Evolutionary conservation across 2,797 vertebrate species (phyloP).

Genomic region (Agapornis canus): DNA sequence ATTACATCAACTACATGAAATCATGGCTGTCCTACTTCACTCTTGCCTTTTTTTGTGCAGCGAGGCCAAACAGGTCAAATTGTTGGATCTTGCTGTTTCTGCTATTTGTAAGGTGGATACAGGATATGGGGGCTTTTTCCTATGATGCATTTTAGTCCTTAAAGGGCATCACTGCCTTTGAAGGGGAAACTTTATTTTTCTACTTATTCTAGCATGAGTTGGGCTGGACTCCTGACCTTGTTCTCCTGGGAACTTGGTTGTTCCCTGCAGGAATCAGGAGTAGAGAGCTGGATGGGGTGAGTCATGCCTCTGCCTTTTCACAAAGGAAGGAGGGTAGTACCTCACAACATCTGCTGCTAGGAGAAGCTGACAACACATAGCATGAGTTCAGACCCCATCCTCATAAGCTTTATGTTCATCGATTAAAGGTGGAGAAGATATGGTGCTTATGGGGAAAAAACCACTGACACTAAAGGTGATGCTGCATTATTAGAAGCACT

Average conservation of each 20-base stretch:
- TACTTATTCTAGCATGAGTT: not conserved
- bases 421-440: not conserved
- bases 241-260: not conserved
- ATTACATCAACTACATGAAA: not conserved
- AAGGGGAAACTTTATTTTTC: not conserved
- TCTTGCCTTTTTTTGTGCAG: not conserved
- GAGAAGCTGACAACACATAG: not conserved
- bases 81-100: not conserved
- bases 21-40: accelerated
- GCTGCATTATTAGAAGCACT: not conserved
- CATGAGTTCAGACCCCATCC: not conserved
- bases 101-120: not conserved
- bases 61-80: not conserved
- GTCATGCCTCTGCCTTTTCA: not conserved
- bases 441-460: not conserved
- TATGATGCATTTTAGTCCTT: not conserved
- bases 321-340: not conserved
- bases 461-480: not conserved
- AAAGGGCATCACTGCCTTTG: not conserved
- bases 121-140: not conserved
- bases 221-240: not conserved
- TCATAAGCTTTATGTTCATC: not conserved
- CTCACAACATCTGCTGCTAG: not conserved
- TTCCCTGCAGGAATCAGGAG: not conserved
- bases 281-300: not conserved